A percentile compares a stretch with the other conserved stretches of the same genome.
Conservation (phyloP, 1,140 invertebrate species). For the Ceratosolen solmsi region DNA sequence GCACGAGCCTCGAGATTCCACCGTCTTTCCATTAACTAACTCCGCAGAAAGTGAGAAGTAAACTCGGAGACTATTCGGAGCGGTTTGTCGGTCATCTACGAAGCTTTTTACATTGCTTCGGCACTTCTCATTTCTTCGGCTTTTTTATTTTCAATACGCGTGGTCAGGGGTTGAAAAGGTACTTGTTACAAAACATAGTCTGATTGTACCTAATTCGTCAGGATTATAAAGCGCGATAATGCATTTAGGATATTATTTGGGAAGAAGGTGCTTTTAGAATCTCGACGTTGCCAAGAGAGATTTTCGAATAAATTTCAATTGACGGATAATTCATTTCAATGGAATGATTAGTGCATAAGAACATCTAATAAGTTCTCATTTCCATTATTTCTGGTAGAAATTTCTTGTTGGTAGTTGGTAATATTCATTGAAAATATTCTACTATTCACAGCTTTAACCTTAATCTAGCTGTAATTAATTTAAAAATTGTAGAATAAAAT, state of each 20-base stretch:
- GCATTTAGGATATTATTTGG: background rate
- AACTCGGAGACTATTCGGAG: background rate
- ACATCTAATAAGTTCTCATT: background rate
- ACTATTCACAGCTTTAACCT: background rate
- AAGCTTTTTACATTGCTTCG: background rate
- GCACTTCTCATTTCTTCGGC: background rate
- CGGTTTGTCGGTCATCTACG: background rate
- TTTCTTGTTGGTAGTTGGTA: background rate
- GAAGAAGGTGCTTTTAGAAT: slow-evolving; percentile 6
- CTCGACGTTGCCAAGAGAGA: background rate
- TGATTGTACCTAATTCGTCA: slow-evolving; percentile 20
- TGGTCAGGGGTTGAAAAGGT: background rate
- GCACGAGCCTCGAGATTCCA: background rate
- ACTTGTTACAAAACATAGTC: background rate
- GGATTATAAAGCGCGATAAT: slow-evolving; percentile 25
- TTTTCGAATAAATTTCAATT: background rate
- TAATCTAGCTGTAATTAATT: background rate
- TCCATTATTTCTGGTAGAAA: background rate
- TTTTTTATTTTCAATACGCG: background rate
- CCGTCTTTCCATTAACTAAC: background rate
- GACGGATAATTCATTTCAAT: background rate
- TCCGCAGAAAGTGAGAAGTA: background rate
- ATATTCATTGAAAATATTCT: background rate
- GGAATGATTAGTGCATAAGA: background rate
- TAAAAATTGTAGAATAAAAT: background rate